Percentiles rank a stretch among this genome's conserved stretches.
phyloP scores from a whole-genome alignment of 2,113 vertebrate genomes.

The Lagopus muta region DNA sequence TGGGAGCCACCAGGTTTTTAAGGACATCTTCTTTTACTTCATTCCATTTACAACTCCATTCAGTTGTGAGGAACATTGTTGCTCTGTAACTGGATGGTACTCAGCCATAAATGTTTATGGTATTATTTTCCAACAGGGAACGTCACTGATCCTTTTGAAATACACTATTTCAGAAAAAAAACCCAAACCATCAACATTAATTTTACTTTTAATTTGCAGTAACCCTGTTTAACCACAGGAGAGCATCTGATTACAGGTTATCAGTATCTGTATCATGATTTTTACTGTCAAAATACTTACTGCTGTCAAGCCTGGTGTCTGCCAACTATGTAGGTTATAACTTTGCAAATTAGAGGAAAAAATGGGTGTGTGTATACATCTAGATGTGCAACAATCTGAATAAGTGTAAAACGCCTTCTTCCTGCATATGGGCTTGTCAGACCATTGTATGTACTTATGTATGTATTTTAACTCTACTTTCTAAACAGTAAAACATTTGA shows the following conservation, averaged over 20 bases:
- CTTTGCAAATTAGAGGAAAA: background rate
- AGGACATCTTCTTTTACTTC: background rate
- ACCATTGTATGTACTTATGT: background rate
- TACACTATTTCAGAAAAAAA: background rate
- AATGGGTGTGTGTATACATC: background rate
- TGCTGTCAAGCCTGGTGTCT: background rate
- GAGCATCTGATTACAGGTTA: conserved; percentile 17
- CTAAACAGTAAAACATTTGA: background rate
- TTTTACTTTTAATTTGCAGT: background rate
- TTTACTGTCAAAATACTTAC: background rate
- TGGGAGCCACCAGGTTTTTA: rapidly evolving
- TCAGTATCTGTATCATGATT: background rate
- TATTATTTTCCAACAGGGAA: background rate
- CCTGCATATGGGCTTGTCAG: background rate
- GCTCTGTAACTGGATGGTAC: rapidly evolving
- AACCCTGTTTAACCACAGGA: conserved; percentile 30
- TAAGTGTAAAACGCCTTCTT: background rate
- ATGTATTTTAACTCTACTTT: background rate
- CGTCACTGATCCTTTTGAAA: background rate
- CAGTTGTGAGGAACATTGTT: background rate
- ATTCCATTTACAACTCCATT: rapidly evolving
- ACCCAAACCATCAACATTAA: background rate
- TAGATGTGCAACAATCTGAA: background rate
- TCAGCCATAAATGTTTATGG: rapidly evolving
- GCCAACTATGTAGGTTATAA: background rate